Evolutionary conservation across 2,797 vertebrate genomes (phyloP), one percentile per base, ranked within the genome.

Genomic region (Orestias chungarensis): DNA sequence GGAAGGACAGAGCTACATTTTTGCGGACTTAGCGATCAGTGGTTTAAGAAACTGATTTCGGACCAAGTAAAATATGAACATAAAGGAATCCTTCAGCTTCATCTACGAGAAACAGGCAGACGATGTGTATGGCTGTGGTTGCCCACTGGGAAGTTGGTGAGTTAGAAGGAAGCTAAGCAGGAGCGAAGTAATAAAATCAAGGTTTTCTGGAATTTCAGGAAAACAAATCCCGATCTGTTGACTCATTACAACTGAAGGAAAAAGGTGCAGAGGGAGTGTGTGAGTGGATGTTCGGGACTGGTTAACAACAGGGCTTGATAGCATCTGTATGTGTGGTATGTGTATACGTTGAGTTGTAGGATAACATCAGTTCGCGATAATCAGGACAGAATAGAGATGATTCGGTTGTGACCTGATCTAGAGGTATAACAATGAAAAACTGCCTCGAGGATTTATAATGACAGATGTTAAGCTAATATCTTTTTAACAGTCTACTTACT

Each of bases 51-150:
- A 83, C 72, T 82, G 52, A 72, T 85, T 74, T n/a, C 70, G 73
- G 59, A 74, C 38, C n/a, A 15, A 55, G 82, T 75, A 87, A 84
- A 68, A 72, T 80, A 87, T 76, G 74, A 71, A 86, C 83, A 87
- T 77, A 31, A 73, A 50, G 64, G 78, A 86, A 80, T 67, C 79
- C 83, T 88, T 87, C 68, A 78, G 77, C 83, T 87, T 80, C n/a
- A 27, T 14, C 50, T 25, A n/a, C 25, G 49, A 50, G 49, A 50
- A 50, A 50, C 43, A 49, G 10, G 49, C 49, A 25, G 55, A 35
- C 57, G n/a, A 62, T n/a, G 68, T 66, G 18, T 61, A 46, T 81
- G 75, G 61, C 57, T 81, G 69, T n/a, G n/a, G n/a, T n/a, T n/a
- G n/a, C n/a, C n/a, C n/a, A n/a, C n/a, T n/a, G n/a, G n/a, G n/a